Percentiles rank a stretch among this genome's conserved stretches.
phyloP scores from a whole-genome alignment of 2,888 invertebrate genomes.

The Amiota minor region DNA sequence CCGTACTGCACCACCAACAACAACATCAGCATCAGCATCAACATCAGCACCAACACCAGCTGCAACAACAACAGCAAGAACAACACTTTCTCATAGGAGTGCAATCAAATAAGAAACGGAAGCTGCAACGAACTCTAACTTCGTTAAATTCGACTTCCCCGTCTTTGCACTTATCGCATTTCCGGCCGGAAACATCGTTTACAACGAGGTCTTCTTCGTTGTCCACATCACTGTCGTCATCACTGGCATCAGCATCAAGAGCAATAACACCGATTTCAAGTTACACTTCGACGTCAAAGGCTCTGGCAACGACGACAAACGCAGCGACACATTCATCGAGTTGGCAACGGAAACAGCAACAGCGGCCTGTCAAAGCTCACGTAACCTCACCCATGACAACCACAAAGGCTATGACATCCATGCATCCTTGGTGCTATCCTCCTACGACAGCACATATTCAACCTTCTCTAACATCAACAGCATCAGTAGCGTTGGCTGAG shows the following conservation, averaged over 20 bases:
- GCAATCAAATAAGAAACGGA: background rate
- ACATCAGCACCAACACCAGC: constrained; percentile 39
- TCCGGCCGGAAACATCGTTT: constrained; percentile 34
- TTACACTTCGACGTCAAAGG: constrained; percentile 9
- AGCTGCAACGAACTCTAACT: background rate
- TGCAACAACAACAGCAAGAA: constrained; percentile 24
- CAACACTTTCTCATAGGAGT: constrained; percentile 19
- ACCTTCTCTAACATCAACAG: background rate
- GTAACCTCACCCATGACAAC: constrained; percentile 22
- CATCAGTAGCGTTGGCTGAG: too few species aligned
- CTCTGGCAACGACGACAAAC: constrained; percentile 45
- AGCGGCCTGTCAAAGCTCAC: constrained; percentile 19
- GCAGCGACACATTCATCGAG: too few species aligned
- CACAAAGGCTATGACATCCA: background rate
- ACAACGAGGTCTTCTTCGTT: constrained; percentile 3
- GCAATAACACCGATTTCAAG: background rate
- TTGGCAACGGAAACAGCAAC: constrained; percentile 1
- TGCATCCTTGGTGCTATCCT: background rate
- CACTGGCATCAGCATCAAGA: constrained; percentile 34
- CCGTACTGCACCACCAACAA: constrained; percentile 3
- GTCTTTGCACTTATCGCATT: constrained; percentile 31
- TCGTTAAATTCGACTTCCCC: constrained; percentile 18
- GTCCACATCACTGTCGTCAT: constrained; percentile 30
- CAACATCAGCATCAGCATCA: constrained; percentile 44
- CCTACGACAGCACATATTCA: background rate